phyloP scores from a whole-genome alignment of 2,888 invertebrate genomes.

The Argyresthia albistria region DNA sequence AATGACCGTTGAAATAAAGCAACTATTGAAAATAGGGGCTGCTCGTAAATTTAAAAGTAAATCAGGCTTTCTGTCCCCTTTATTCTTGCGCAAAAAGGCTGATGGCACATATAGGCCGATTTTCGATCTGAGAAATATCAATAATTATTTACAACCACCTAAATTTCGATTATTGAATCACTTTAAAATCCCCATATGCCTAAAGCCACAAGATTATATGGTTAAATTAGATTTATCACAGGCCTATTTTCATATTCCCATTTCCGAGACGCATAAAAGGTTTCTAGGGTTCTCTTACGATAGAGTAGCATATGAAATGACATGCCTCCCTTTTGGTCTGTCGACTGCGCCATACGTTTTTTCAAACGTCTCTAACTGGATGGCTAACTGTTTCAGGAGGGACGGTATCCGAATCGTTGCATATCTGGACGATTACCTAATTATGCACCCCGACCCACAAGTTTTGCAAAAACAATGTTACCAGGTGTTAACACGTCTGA shows the following conservation, averaged over 20 bases:
- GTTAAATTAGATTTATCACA: no score
- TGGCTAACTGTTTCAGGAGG: conserved; percentile 10
- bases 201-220: background rate
- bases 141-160: background rate
- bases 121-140: background rate
- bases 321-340: conserved; percentile 2
- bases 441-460: conserved; percentile 3
- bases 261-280: background rate
- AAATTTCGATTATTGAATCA: conserved; percentile 1
- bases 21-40: background rate
- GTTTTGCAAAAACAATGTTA: background rate
- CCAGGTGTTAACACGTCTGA: background rate
- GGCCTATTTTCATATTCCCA: conserved; percentile 5
- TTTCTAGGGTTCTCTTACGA: background rate
- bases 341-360: conserved; percentile 7
- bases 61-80: background rate
- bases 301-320: background rate
- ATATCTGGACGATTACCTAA: conserved; percentile 15
- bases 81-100: background rate
- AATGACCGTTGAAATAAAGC: background rate
- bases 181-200: background rate
- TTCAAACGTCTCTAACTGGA: conserved; percentile 14
- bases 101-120: background rate
- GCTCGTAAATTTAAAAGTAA: background rate
- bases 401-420: conserved; percentile 14